Conservation (phyloP, 2,888 invertebrate species). For the Aromia moschata region DNA sequence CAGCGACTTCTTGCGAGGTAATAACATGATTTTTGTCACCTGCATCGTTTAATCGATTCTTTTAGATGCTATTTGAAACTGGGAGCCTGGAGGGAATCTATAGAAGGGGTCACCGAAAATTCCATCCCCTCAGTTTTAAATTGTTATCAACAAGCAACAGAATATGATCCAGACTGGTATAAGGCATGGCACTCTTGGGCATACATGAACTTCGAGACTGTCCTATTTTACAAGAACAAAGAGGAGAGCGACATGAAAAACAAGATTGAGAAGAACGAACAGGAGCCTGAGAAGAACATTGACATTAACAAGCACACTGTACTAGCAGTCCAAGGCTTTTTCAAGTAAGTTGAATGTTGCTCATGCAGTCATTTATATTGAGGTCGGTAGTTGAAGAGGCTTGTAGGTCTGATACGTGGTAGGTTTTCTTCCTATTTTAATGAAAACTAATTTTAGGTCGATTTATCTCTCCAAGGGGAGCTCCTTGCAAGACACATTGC, state of each 20-base stretch:
- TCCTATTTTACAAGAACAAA: constrained; percentile 69
- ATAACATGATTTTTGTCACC: no score
- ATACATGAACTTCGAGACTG: constrained; percentile 97
- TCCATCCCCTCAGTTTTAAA: constrained; percentile 80
- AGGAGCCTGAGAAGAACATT: constrained; percentile 61
- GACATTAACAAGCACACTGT: constrained; percentile 81
- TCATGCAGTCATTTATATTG: neutral
- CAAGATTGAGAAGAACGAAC: constrained; percentile 34
- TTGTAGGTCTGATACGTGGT: constrained; percentile 6
- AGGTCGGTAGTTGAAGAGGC: neutral
- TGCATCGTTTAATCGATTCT: no score
- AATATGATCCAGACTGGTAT: constrained; percentile 89
- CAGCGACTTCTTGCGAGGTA: constrained; percentile 51
- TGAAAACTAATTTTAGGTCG: constrained; percentile 75
- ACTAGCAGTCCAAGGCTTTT: constrained; percentile 94
- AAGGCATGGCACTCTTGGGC: constrained; percentile 99
- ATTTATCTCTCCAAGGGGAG: constrained; percentile 92
- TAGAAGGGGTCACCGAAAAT: constrained; percentile 81
- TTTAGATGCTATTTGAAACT: constrained; percentile 85
- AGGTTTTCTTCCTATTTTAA: no score
- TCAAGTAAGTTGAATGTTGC: constrained; percentile 63
- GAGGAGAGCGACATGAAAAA: constrained; percentile 50
- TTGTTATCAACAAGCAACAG: constrained; percentile 85
- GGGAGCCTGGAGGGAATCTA: constrained; percentile 93
- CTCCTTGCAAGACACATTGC: constrained; percentile 94